These are phyloP conservation scores for Drosophila teissieri DNA, from an alignment of 1,140 invertebrate species.

Conservation along the genomic window DNA sequence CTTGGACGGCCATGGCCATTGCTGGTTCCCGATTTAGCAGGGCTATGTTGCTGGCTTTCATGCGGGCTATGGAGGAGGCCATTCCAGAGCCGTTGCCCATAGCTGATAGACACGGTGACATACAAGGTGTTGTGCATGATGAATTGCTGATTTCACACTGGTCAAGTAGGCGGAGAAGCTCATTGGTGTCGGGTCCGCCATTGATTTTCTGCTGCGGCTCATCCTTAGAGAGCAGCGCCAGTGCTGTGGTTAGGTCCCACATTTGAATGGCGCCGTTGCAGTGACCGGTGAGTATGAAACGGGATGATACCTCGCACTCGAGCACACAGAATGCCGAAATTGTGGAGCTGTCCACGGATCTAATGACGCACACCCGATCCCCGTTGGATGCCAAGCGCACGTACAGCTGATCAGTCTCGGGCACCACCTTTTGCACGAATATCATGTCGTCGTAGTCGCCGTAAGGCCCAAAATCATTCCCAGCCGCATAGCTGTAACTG, in stretches of 20 bases:
- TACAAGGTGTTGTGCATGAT: slow-evolving; percentile 92
- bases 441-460: slow-evolving; percentile 99
- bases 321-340: slow-evolving; percentile 98
- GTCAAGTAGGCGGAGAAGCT: slow-evolving; percentile 94
- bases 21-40: slow-evolving; percentile 88
- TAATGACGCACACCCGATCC: slow-evolving; percentile 95
- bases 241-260: slow-evolving; percentile 98
- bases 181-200: slow-evolving; percentile 95
- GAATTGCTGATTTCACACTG: slow-evolving; percentile 96
- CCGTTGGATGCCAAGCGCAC: slow-evolving; percentile 97
- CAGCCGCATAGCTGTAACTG: slow-evolving; percentile 89
- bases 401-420: slow-evolving; percentile 97
- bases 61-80: slow-evolving; percentile 86
- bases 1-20: slow-evolving; percentile 24
- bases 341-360: slow-evolving; percentile 96
- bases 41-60: slow-evolving; percentile 90
- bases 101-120: slow-evolving; percentile 91
- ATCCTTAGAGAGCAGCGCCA: slow-evolving; percentile 91
- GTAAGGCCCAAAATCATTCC: slow-evolving; percentile 96
- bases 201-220: slow-evolving; percentile 87
- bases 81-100: slow-evolving; percentile 76
- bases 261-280: slow-evolving; percentile 97
- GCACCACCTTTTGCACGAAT: slow-evolving; percentile 98
- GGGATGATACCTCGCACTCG: slow-evolving; percentile 97
- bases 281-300: slow-evolving; percentile 98